These are phyloP conservation scores for Myiopsitta monachus DNA, from an alignment of 2,113 vertebrate species.

Conservation along the genomic window DNA sequence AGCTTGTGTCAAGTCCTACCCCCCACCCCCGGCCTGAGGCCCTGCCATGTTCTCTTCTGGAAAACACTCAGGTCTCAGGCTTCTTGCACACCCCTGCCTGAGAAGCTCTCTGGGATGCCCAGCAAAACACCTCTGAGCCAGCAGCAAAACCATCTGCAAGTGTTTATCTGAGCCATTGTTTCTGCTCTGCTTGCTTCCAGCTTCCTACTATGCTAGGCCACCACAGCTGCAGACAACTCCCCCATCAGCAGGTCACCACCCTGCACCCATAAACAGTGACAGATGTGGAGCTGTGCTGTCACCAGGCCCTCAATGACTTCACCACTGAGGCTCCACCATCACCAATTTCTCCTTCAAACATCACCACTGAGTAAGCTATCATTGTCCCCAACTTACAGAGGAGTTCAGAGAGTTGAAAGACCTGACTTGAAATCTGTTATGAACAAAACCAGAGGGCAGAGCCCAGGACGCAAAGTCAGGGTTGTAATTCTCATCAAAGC, in stretches of 20 bases:
- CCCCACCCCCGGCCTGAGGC: background rate
- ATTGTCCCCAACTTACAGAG: background rate
- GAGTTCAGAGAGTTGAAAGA: background rate
- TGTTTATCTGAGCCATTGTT: background rate
- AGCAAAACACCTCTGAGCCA: background rate
- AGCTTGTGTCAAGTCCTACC: background rate
- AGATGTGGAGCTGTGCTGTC: background rate
- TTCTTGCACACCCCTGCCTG: background rate
- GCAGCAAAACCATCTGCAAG: background rate
- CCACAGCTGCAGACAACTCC: background rate
- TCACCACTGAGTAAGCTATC: background rate
- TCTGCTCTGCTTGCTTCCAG: background rate
- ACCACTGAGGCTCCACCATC: background rate
- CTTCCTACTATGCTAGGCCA: background rate
- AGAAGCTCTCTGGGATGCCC: background rate
- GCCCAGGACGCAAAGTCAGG: rapidly evolving
- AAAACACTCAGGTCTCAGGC: background rate
- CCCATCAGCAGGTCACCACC: background rate
- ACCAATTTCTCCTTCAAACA: background rate
- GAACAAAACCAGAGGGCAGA: background rate
- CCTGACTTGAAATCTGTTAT: background rate
- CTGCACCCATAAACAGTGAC: background rate
- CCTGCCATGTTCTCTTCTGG: background rate
- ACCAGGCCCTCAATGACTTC: background rate
- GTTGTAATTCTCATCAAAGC: background rate